Base-by-base conservation (phyloP, 2,888 invertebrate species). In the Meiosimyza platycephala region DNA sequence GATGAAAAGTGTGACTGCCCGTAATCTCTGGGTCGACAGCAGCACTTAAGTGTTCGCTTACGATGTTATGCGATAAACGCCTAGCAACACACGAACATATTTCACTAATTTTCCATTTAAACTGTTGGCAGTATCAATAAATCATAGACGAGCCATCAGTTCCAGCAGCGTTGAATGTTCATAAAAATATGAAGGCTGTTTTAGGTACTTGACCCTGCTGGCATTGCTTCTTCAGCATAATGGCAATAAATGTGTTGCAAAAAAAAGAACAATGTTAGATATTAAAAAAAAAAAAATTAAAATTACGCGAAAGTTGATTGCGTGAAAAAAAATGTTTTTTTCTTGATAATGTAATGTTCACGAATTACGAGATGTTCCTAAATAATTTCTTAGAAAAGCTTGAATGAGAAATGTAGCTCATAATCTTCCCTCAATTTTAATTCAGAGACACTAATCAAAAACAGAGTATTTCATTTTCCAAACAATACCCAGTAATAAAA, bases 61-160 rank as follows among this genome's bases (percentile, higher is more conserved):
- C 57, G 69, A 33, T 16, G 57, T 18, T 28, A 9, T 40, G 50
- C 69, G 62, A 62, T 70, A 57, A 62, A 40, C 52, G 52, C 52
- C 52, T 40, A 40, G 40, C 9, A 9, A 9, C 40, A 40, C 40
- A 54, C 47, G 18, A 70, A 52, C 70, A 70, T 63, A 70, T 70
- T 70, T 70, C 63, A 63, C 70, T 70, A 70, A 70, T 70, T 63
- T 68, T 63, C 63, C 70, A 70, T 63, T 62, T 52, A 68, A 62
- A 69, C 59, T 51, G 57, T 57, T 50, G 22, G 62, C 57, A 62
- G 15, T 48, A 63, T 33, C 63, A 63, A 70, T 70, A 70, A 70
- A 70, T 70, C 70, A 70, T 70, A 47, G 47, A 57, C 63, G 70
- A 22, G 54, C 63, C 70, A 70, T 70, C 70, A 70, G 70, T 70